A percentile compares a stretch with the other conserved stretches of the same genome.
Evolutionary conservation across 1,140 invertebrate species (phyloP).

Genomic region (Bombus turneri): DNA sequence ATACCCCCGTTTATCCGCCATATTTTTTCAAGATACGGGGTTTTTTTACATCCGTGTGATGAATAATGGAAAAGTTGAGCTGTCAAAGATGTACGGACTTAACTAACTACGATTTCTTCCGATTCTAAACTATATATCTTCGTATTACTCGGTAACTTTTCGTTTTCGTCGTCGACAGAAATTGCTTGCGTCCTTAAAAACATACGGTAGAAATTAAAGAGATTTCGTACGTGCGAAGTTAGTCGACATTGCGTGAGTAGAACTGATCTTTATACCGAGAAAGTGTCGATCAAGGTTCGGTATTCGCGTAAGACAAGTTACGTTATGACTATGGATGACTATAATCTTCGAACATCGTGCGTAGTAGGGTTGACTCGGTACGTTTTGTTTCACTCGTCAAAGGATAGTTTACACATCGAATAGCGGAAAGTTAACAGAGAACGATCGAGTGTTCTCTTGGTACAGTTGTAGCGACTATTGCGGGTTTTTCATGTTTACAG

Average conservation of each 20-base stretch:
- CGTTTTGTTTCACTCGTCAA: neutral
- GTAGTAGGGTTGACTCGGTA: neutral
- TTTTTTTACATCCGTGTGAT: rapidly evolving
- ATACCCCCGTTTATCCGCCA: too few relatives aligned
- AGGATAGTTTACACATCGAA: neutral
- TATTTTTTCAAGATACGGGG: too few relatives aligned
- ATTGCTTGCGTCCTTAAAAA: neutral
- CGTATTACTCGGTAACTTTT: too few relatives aligned
- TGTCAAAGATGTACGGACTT: too few relatives aligned
- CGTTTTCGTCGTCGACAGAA: too few relatives aligned
- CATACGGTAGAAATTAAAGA: neutral
- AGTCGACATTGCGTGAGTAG: neutral
- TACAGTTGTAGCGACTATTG: neutral
- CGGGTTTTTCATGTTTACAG: neutral
- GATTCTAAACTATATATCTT: too few relatives aligned
- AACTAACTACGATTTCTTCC: too few relatives aligned
- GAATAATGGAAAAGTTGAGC: too few relatives aligned
- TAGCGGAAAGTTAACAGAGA: neutral
- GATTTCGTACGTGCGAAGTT: neutral
- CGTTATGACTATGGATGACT: neutral
- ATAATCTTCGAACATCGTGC: neutral
- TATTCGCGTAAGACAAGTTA: neutral
- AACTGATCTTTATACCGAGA: neutral
- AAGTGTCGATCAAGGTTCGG: neutral
- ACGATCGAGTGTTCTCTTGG: neutral